phyloP scores from a whole-genome alignment of 2,888 invertebrate species.

The Nomada fucata region DNA sequence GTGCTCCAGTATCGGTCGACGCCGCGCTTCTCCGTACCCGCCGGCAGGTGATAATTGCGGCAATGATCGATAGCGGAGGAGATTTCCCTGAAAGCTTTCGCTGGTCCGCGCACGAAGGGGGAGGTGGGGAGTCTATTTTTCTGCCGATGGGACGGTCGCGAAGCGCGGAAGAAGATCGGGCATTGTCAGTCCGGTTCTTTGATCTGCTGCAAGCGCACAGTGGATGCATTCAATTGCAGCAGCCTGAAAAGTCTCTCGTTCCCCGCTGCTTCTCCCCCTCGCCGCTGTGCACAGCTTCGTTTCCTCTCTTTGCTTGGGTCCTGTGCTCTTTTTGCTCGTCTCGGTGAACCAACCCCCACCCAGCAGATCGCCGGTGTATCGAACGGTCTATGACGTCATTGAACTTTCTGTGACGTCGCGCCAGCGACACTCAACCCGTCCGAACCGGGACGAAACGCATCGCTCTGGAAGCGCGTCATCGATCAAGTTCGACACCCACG shows the following conservation, averaged over 20 bases:
- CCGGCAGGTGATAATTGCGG: background rate
- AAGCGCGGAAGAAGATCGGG: too few species aligned
- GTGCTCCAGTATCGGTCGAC: conserved; percentile 51
- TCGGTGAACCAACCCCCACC: conserved; percentile 67
- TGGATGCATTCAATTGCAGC: conserved; percentile 43
- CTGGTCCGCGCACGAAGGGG: too few species aligned
- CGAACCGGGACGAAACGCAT: background rate
- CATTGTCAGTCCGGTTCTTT: conserved; percentile 38
- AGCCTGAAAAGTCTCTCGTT: conserved; percentile 63
- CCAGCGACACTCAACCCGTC: conserved; percentile 68
- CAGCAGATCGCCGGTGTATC: conserved; percentile 74
- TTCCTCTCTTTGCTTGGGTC: conserved; percentile 40
- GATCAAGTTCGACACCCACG: conserved; percentile 31
- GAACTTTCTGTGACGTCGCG: conserved; percentile 80
- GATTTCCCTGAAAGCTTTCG: too few species aligned
- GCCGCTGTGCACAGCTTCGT: conserved; percentile 43
- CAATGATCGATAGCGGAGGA: too few species aligned
- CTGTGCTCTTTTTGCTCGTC: conserved; percentile 65
- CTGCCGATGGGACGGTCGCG: too few species aligned
- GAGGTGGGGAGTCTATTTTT: too few species aligned
- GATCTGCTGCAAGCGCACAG: conserved; percentile 35
- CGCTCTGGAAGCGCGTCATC: conserved; percentile 34
- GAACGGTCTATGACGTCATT: conserved; percentile 81
- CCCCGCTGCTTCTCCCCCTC: conserved; percentile 37
- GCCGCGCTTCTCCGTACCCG: conserved; percentile 26